Evolutionary conservation across 2,888 invertebrate genomes (phyloP).

Genomic region (Unio delphinus): DNA sequence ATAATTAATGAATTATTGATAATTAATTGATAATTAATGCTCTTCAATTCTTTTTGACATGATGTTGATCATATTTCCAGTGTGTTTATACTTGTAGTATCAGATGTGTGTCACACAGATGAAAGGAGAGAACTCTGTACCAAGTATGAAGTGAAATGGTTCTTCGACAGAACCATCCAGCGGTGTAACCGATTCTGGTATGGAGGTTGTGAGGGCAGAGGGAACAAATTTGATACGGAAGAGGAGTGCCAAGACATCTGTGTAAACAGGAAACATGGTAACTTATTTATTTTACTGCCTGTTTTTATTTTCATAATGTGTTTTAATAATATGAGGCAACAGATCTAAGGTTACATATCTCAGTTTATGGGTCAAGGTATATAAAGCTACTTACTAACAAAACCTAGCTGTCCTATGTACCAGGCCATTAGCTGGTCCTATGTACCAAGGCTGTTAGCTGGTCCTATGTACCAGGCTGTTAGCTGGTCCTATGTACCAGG

Average conservation of each 20-base stretch:
- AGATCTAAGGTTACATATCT: too few relatives aligned
- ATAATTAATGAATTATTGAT: background rate
- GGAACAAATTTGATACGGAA: constrained; percentile 73
- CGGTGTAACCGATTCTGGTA: constrained; percentile 82
- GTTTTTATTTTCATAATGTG: background rate
- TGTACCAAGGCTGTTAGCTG: too few relatives aligned
- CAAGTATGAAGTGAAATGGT: constrained; percentile 65
- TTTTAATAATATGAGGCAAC: too few relatives aligned
- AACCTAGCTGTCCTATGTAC: too few relatives aligned
- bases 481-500: too few relatives aligned
- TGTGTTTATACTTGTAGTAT: constrained; percentile 8
- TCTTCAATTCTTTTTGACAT: background rate
- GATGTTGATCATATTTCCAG: too few relatives aligned
- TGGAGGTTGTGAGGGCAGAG: constrained; percentile 77
- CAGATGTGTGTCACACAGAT: constrained; percentile 38
- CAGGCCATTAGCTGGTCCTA: too few relatives aligned
- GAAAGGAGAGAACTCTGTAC: constrained; percentile 54
- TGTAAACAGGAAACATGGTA: constrained; percentile 11
- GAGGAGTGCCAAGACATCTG: constrained; percentile 38
- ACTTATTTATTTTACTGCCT: background rate
- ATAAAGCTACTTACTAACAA: too few relatives aligned
- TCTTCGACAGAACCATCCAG: constrained; percentile 74
- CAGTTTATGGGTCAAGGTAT: too few relatives aligned
- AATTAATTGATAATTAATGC: background rate
- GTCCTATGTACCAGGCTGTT: too few relatives aligned